Percentiles rank a stretch among this genome's conserved stretches.
Evolutionary conservation across 2,797 vertebrate genomes (phyloP).

Genomic region (Limnodromus scolopaceus): DNA sequence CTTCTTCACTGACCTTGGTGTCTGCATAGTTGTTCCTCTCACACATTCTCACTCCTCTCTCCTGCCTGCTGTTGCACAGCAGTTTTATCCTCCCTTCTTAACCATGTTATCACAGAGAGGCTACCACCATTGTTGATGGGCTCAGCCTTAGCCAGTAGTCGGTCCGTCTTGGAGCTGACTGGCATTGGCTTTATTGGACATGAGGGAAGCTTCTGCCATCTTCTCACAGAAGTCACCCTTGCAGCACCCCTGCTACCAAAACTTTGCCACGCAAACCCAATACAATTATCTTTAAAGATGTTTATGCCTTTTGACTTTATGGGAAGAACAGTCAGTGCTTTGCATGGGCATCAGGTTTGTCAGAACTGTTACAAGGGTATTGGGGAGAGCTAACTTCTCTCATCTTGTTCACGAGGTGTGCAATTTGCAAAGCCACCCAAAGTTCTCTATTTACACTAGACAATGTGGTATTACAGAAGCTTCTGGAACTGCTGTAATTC

Average conservation of each 20-base stretch:
- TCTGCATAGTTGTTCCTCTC: neutral
- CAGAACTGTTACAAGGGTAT: neutral
- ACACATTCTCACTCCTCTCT: neutral
- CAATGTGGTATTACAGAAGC: neutral
- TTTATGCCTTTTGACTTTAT: neutral
- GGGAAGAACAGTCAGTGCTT: neutral
- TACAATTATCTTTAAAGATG: neutral
- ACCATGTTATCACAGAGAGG: neutral
- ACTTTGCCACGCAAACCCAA: neutral
- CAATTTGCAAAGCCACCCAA: neutral
- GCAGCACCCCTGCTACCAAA: neutral
- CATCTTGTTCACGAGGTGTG: neutral
- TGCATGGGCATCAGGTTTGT: neutral
- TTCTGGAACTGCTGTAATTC: neutral
- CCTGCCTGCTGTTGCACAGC: neutral
- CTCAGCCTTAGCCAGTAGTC: neutral
- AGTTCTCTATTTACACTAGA: neutral
- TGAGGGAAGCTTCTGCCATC: neutral
- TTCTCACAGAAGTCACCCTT: neutral
- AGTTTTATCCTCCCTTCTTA: neutral
- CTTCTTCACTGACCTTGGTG: neutral
- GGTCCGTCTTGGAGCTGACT: rapidly evolving
- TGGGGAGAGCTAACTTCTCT: neutral
- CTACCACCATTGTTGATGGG: neutral
- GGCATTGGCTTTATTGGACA: rapidly evolving